A percentile compares a stretch with the other conserved stretches of the same genome.
Conservation (phyloP, 92 coral and sea anemone genomes). For the Zoanthus sansibaricus region DNA sequence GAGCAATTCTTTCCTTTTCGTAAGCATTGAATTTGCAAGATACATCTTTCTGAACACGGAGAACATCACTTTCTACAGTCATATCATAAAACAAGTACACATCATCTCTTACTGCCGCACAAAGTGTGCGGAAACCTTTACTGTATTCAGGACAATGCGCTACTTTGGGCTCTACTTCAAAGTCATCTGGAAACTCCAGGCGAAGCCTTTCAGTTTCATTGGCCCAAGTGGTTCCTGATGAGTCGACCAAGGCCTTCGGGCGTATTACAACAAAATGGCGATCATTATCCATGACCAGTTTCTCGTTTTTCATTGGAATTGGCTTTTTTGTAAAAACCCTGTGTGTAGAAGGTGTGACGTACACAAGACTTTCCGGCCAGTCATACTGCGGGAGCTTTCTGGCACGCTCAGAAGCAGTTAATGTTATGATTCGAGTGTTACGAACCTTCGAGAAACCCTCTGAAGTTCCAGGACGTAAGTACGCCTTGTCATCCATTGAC, state of each 20-base stretch:
- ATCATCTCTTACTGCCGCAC: conserved; percentile 43
- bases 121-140: conserved; percentile 35
- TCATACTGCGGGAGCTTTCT: conserved; percentile 50
- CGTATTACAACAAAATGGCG: conserved; percentile 38
- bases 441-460: conserved; percentile 37
- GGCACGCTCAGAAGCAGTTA: conserved; percentile 30
- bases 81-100: conserved; percentile 23
- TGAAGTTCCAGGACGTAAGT: conserved; percentile 48
- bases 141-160: conserved; percentile 39
- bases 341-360: conserved; percentile 48
- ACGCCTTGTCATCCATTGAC: conserved; percentile 52
- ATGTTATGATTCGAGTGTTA: conserved; percentile 1
- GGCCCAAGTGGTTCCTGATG: conserved; percentile 39
- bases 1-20: conserved; percentile 41
- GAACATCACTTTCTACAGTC: conserved; percentile 38
- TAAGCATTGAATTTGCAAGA: conserved; percentile 17
- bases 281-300: conserved; percentile 42
- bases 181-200: conserved; percentile 22
- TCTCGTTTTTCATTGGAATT: conserved; percentile 1
- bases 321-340: conserved; percentile 11
- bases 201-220: conserved; percentile 36
- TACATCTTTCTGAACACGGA: conserved; percentile 18
- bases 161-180: conserved; percentile 44
- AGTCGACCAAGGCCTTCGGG: conserved; percentile 45
- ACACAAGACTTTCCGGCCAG: conserved; percentile 46